Evolutionary conservation across 2,113 vertebrate species (phyloP).

Genomic region (Rhinoderma darwinii): DNA sequence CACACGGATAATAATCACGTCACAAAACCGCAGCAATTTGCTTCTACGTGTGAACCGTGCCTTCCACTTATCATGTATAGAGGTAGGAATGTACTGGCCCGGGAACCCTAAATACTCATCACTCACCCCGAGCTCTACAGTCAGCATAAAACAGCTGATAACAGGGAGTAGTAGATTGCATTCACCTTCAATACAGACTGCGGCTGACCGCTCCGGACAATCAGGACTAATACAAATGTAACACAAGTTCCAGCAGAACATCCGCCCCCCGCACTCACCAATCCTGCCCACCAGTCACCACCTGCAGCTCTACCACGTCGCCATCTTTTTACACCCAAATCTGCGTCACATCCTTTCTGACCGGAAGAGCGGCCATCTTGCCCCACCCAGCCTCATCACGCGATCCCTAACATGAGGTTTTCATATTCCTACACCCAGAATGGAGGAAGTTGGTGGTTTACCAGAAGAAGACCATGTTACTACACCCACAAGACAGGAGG

Average conservation of each 20-base stretch:
- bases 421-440: background rate
- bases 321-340: slow-evolving; percentile 13
- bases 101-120: no score
- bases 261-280: background rate
- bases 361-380: background rate
- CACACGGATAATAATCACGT: no score
- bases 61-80: no score
- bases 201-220: no score
- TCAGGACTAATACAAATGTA: no score
- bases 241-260: no score
- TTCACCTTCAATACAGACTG: no score
- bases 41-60: no score
- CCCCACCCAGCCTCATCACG: background rate
- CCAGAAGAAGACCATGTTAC: slow-evolving; percentile 11
- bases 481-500: background rate
- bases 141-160: background rate
- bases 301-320: background rate
- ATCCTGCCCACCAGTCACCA: background rate
- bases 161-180: background rate
- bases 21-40: no score
- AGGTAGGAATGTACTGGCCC: no score
- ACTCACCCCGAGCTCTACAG: no score
- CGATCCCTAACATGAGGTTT: background rate
- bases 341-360: no score
- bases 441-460: background rate